Conservation (phyloP, 2,888 invertebrate species). For the Bruchidius siliquastri region DNA sequence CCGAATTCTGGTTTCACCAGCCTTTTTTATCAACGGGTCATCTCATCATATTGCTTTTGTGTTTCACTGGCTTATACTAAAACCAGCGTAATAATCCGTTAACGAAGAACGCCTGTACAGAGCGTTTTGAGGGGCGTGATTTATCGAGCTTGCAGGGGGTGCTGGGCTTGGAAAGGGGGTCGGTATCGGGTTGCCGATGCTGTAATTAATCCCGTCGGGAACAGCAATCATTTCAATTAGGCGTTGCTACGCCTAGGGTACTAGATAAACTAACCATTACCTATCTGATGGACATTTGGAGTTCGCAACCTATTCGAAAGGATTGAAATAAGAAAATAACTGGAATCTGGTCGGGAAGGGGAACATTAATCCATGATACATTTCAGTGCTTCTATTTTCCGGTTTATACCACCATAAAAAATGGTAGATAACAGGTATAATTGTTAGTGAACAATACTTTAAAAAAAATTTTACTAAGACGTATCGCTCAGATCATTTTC, state of each 20-base stretch:
- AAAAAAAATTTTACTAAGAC: too few species aligned
- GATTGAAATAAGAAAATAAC: too few species aligned
- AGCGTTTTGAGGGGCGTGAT: not conserved
- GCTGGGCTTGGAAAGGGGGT: not conserved
- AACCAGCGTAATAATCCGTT: not conserved
- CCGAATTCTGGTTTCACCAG: too few species aligned
- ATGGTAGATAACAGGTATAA: too few species aligned
- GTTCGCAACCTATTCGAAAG: not conserved
- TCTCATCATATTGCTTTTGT: not conserved
- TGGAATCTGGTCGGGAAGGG: too few species aligned
- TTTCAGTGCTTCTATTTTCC: too few species aligned
- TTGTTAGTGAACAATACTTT: too few species aligned
- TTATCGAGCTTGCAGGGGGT: not conserved
- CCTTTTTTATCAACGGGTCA: too few species aligned
- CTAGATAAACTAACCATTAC: not conserved
- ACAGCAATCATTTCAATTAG: conserved; percentile 26
- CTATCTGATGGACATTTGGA: too few species aligned
- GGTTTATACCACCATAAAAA: too few species aligned
- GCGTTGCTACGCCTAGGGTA: not conserved
- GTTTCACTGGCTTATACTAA: not conserved
- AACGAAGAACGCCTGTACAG: not conserved
- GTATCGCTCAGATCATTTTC: too few species aligned
- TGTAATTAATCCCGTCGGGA: conserved; percentile 48
- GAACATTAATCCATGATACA: too few species aligned
- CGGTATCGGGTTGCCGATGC: conserved; percentile 31